These are phyloP conservation scores for Apostichopus parvimensis DNA, from an alignment of 35 echinoderm and acorn worm genomes.

Conservation along the genomic window DNA sequence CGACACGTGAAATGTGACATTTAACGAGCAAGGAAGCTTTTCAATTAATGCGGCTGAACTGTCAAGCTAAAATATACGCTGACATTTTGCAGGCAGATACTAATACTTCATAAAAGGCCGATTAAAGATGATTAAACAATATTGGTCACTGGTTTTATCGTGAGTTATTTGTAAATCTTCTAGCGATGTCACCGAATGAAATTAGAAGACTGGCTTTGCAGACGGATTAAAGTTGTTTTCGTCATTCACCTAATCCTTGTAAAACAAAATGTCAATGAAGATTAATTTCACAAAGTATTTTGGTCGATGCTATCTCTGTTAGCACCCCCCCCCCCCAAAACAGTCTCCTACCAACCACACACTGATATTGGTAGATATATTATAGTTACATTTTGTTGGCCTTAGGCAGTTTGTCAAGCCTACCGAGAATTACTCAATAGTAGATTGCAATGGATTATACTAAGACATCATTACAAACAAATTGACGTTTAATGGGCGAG, in stretches of 20 bases:
- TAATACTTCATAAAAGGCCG: neutral
- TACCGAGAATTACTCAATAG: too few species aligned
- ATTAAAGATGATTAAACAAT: slow-evolving; percentile 6
- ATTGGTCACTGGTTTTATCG: neutral
- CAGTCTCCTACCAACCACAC: too few species aligned
- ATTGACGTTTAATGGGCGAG: too few species aligned
- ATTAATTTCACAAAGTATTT: neutral
- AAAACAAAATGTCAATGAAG: neutral
- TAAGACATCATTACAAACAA: too few species aligned
- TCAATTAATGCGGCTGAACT: neutral
- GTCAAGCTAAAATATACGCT: neutral
- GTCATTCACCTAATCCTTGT: neutral
- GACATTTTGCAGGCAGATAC: neutral
- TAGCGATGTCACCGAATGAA: neutral
- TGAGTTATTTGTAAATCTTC: neutral
- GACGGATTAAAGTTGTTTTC: neutral
- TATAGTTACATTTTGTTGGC: too few species aligned
- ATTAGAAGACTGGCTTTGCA: neutral
- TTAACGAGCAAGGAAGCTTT: neutral
- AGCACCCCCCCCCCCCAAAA: too few species aligned
- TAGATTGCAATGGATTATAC: too few species aligned
- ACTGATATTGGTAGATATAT: too few species aligned
- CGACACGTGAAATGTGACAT: neutral
- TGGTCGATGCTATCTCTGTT: too few species aligned
- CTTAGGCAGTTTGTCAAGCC: too few species aligned